Percentiles rank a stretch among this genome's conserved stretches.
These are phyloP conservation scores for Phenacoccus solenopsis DNA, from an alignment of 1,140 invertebrate genomes.

Conservation along the genomic window DNA sequence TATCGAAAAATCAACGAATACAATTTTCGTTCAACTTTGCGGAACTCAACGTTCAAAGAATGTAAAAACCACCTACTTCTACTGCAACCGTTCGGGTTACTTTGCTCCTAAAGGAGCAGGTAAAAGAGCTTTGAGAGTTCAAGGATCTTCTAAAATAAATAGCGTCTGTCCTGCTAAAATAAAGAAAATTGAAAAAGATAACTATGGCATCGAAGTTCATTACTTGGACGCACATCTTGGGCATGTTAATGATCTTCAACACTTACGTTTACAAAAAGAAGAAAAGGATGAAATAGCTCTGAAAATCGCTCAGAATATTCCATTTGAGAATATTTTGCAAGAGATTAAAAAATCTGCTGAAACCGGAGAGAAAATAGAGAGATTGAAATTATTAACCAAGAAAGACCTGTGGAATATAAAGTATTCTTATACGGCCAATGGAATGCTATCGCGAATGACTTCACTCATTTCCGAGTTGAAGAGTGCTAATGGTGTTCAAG, in stretches of 20 bases:
- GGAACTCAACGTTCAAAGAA: not conserved
- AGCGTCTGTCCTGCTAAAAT: conserved; percentile 20
- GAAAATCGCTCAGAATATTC: not conserved
- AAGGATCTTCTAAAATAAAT: conserved; percentile 21
- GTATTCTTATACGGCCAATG: conserved; percentile 17
- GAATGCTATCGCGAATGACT: not conserved
- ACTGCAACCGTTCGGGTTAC: conserved; percentile 18
- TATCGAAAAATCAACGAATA: not conserved
- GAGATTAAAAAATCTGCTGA: not conserved
- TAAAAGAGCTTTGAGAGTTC: conserved; percentile 13
- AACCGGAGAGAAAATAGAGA: conserved; percentile 8
- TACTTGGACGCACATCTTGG: conserved; percentile 15
- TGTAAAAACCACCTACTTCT: not conserved
- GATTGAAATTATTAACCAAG: conserved; percentile 9
- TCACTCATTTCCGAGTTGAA: not conserved
- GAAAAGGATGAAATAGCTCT: conserved; percentile 6
- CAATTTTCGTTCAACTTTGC: not conserved
- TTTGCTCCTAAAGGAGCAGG: conserved; percentile 14
- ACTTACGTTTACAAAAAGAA: not conserved
- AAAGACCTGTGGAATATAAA: conserved; percentile 21
- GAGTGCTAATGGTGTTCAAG: not conserved
- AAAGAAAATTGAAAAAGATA: not conserved
- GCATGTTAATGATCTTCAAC: not conserved
- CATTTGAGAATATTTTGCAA: not conserved
- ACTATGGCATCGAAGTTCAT: conserved; percentile 8